Conservation (phyloP, 2,888 invertebrate genomes). For the Mesorhabditis belari region DNA sequence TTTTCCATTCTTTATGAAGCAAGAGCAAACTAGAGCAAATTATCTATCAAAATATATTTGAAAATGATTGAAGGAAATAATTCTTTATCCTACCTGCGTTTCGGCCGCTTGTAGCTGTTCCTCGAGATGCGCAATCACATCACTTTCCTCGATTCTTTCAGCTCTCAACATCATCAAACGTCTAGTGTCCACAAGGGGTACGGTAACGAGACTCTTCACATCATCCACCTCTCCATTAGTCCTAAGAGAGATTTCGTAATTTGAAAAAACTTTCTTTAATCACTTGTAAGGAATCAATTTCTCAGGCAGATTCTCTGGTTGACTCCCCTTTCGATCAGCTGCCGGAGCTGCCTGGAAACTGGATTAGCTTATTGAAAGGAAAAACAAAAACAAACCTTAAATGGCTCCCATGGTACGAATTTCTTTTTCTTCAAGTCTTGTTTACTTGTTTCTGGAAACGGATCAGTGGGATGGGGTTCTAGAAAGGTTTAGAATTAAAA, state of each 20-base stretch:
- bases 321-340: slow-evolving; percentile 1
- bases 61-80: no score
- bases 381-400: slow-evolving; percentile 11
- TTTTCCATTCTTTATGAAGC: no score
- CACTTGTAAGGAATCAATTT: slow-evolving; percentile 1
- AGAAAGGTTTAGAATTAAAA: no score
- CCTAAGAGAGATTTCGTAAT: no score
- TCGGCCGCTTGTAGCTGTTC: not conserved
- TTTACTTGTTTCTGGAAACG: slow-evolving; percentile 1
- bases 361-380: not conserved
- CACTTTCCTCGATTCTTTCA: not conserved
- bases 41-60: no score
- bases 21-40: no score
- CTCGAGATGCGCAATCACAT: not conserved
- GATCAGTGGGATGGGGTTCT: not conserved
- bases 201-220: not conserved
- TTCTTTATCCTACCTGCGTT: no score
- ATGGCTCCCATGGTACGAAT: slow-evolving; percentile 43
- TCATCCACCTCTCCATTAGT: no score
- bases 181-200: not conserved
- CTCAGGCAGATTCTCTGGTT: not conserved
- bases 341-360: not conserved
- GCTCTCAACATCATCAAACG: not conserved
- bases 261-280: no score
- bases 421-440: slow-evolving; percentile 17